Conservation (phyloP, 2,888 invertebrate species). For the Gibbula magus region DNA sequence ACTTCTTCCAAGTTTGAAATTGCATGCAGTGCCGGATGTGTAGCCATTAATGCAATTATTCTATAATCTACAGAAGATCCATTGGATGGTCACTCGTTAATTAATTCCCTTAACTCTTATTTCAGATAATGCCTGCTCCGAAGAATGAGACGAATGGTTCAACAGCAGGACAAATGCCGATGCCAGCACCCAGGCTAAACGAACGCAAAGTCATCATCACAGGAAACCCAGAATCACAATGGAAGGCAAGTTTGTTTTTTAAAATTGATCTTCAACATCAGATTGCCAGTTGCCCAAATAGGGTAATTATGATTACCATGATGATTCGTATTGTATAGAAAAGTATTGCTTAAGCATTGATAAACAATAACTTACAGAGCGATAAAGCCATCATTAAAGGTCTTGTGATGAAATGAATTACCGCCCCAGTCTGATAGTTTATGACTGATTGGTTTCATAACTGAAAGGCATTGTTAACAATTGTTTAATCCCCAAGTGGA, state of each 20-base stretch:
- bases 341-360: too few species aligned
- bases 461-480: not conserved
- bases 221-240: slow-evolving; percentile 95
- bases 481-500: too few species aligned
- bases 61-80: too few species aligned
- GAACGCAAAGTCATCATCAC: slow-evolving; percentile 96
- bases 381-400: not conserved
- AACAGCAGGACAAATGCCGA: slow-evolving; percentile 33
- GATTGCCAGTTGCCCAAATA: too few species aligned
- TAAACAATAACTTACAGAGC: too few species aligned
- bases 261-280: too few species aligned
- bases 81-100: too few species aligned
- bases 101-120: not conserved
- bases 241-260: slow-evolving; percentile 86
- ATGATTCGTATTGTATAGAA: too few species aligned
- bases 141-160: slow-evolving; percentile 49
- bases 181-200: slow-evolving; percentile 79
- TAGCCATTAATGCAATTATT: too few species aligned
- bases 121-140: slow-evolving; percentile 46
- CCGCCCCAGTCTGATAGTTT: slow-evolving; percentile 10
- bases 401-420: not conserved
- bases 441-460: slow-evolving; percentile 6
- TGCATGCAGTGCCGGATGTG: too few species aligned
- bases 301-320: too few species aligned
- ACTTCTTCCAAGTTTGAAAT: too few species aligned